Percentiles rank a stretch among this genome's conserved stretches.
These are phyloP conservation scores for Coranthus polyacanthus DNA, from an alignment of 2,797 vertebrate genomes.

Conservation along the genomic window DNA sequence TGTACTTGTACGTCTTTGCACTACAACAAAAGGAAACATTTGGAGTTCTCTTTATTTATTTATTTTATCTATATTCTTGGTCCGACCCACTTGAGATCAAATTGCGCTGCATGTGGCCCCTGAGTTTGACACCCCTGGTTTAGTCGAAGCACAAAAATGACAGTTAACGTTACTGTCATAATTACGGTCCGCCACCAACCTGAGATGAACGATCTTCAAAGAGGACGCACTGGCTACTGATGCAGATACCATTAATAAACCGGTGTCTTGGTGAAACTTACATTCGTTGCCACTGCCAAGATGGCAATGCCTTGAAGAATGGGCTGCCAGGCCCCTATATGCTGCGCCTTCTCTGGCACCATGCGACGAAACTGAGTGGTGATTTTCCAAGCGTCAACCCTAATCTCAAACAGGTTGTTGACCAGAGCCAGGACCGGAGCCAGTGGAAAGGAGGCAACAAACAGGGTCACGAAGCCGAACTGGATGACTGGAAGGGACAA, in stretches of 20 bases:
- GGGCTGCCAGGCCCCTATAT: slow-evolving; percentile 95
- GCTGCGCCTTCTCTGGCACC: slow-evolving; percentile 91
- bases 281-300: slow-evolving; percentile 93
- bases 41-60: too few relatives aligned
- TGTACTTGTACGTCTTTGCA: too few relatives aligned
- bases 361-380: slow-evolving; percentile 92
- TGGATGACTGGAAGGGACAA: slow-evolving; percentile 89
- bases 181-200: background rate
- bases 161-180: too few relatives aligned
- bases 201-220: too few relatives aligned
- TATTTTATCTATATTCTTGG: too few relatives aligned
- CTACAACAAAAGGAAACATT: too few relatives aligned
- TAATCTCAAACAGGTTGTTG: slow-evolving; percentile 95
- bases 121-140: too few relatives aligned
- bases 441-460: slow-evolving; percentile 96
- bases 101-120: too few relatives aligned
- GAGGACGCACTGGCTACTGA: too few relatives aligned
- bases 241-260: background rate
- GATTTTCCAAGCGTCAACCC: slow-evolving; percentile 94
- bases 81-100: too few relatives aligned
- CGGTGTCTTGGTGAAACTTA: slow-evolving; percentile 70
- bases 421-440: slow-evolving; percentile 93
- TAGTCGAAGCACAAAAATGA: too few relatives aligned
- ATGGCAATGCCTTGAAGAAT: slow-evolving; percentile 94
- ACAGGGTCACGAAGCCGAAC: slow-evolving; percentile 96